Conservation (phyloP, 2,797 vertebrate species). For the Sebastes kiyomatsui region DNA sequence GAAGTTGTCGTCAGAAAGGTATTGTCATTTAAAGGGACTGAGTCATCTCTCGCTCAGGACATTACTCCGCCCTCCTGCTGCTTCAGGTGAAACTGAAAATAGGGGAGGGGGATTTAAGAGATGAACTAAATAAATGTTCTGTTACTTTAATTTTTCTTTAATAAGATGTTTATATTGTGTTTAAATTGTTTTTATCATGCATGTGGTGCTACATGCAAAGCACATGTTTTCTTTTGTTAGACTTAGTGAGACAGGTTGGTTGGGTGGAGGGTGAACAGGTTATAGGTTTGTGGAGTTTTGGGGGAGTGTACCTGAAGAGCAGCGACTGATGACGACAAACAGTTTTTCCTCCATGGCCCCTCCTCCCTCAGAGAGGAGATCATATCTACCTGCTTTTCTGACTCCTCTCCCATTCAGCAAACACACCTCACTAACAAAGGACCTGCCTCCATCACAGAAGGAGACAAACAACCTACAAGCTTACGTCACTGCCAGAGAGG, state of each 20-base stretch:
- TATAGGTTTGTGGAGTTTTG: background rate
- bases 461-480: constrained; percentile 9
- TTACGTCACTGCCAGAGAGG: background rate
- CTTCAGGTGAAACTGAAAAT: constrained; percentile 37
- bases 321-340: constrained; percentile 2
- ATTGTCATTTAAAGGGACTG: constrained; percentile 27
- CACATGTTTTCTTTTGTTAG: background rate
- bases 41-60: constrained; percentile 10
- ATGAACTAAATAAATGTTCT: background rate
- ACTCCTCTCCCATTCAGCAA: constrained; percentile 37
- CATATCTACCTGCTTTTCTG: constrained; percentile 38
- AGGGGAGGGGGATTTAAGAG: background rate
- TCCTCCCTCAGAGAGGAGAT: constrained; percentile 30
- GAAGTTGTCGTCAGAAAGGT: background rate
- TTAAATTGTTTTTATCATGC: background rate
- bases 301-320: constrained; percentile 32
- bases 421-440: constrained; percentile 3
- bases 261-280: constrained; percentile 28
- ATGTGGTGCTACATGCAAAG: background rate
- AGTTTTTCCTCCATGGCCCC: constrained; percentile 29
- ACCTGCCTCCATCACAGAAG: background rate
- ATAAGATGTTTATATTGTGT: background rate
- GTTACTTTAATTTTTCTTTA: background rate
- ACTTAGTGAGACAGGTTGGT: background rate
- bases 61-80: constrained; percentile 19